Base-by-base conservation (phyloP, 1,140 invertebrate species). In the Caenorhabditis tropicalis region DNA sequence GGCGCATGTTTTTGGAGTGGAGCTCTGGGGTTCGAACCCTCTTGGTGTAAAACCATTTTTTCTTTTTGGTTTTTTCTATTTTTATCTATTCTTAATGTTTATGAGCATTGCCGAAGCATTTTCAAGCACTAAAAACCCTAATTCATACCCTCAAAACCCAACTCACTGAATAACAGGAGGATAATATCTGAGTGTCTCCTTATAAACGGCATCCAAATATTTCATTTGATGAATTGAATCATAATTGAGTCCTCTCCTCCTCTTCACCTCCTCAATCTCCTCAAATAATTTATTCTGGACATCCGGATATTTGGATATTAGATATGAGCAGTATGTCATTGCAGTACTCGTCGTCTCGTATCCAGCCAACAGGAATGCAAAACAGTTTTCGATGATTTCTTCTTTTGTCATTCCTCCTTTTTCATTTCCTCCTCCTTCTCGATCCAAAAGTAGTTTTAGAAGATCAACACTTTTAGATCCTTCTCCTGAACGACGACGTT, bases 311-410 rank as follows among this genome's bases (percentile, higher is more conserved):
- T 88, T 88, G 7, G 92, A 91, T 33, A 93, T 81, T 7, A 88
- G 51, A 82, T 91, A 93, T 7, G 90, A 84, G 27, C 89, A 85
- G 79, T 91, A 92, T 0, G 91, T 87, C 29, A 93, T 79, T 24
- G 91, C 90, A 0, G 84, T 92, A 3, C 91, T 87, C 12, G 92
- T 93, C 0, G 93, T 93, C 49, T 93, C 92, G 83, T 91, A 92
- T 12, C 92, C 92, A 81, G 92, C 93, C 49, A 92, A 79, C 49
- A 92, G 90, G 82, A 93, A 92, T 2, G 92, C 21, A 27, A 87
- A 88, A 74, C 87, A 88, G 48, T 88, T 87, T 79, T 80, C 86
- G n/a, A 81, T 86, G 21, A 82, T 51, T 82, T 80, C 86, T 29
- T 74, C 39, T 70, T 70, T 60, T 31, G 58, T 65, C 56, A 48